A percentile compares a stretch with the other conserved stretches of the same genome.
Evolutionary conservation across 1,140 invertebrate species (phyloP).

Genomic region (Drosophila albomicans): DNA sequence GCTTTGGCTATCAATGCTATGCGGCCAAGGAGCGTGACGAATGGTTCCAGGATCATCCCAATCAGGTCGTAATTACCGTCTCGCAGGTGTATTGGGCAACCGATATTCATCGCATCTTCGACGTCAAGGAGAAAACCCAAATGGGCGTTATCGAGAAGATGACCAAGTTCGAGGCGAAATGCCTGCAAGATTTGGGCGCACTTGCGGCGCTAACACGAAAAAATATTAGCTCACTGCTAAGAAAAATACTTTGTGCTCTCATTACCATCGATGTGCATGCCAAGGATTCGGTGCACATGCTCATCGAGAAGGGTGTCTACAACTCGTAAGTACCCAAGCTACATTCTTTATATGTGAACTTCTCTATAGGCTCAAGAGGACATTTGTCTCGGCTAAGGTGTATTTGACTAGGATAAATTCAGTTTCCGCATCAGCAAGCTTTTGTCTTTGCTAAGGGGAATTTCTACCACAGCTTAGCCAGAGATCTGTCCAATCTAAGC

Average conservation of each 20-base stretch:
- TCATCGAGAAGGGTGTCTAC: constrained; percentile 88
- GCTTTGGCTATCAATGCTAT: constrained; percentile 86
- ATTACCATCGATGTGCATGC: constrained; percentile 95
- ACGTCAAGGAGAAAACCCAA: constrained; percentile 81
- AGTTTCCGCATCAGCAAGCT: too few species aligned
- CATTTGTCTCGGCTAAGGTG: too few species aligned
- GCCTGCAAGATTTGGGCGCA: constrained; percentile 90
- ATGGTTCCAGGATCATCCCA: constrained; percentile 85
- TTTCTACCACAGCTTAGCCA: too few species aligned
- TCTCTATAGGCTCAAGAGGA: neutral
- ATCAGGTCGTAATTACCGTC: constrained; percentile 89
- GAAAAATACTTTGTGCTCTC: constrained; percentile 91
- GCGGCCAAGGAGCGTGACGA: constrained; percentile 76
- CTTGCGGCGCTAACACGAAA: constrained; percentile 91
- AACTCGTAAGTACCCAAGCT: constrained; percentile 86
- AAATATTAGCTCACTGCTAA: constrained; percentile 89
- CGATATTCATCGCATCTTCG: constrained; percentile 90
- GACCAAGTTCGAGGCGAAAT: constrained; percentile 89
- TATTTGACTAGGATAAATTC: too few species aligned
- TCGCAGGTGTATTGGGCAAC: constrained; percentile 95
- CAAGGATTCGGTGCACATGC: constrained; percentile 91
- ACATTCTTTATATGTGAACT: neutral
- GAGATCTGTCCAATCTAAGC: too few species aligned
- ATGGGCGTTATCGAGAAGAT: constrained; percentile 86
- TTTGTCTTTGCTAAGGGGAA: too few species aligned